Percentiles rank a stretch among this genome's conserved stretches.
These are phyloP conservation scores for Mobula hypostoma DNA, from an alignment of 2,113 vertebrate species.

Conservation along the genomic window DNA sequence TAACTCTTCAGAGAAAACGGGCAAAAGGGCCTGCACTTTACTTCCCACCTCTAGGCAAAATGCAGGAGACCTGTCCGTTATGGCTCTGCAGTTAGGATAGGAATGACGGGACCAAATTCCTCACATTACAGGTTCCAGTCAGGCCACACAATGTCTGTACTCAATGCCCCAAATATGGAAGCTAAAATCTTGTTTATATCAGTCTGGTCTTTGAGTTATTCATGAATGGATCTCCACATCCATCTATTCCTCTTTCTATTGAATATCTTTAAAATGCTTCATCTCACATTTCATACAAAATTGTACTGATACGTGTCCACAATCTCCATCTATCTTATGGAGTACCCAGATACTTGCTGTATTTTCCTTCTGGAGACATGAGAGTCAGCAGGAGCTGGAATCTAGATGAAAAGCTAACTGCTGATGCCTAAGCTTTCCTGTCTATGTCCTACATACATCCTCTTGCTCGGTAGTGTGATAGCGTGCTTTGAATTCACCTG, in stretches of 20 bases:
- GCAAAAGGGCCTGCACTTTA: background rate
- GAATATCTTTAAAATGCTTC: background rate
- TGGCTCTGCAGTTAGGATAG: background rate
- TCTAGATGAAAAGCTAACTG: no score
- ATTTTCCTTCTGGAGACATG: background rate
- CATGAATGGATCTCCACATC: background rate
- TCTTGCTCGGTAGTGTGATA: background rate
- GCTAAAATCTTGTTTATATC: background rate
- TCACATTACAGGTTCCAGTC: background rate
- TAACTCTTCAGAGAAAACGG: background rate
- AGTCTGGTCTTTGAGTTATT: background rate
- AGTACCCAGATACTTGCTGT: background rate
- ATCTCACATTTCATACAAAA: background rate
- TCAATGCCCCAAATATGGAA: background rate
- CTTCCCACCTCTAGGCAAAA: background rate
- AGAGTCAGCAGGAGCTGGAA: no score
- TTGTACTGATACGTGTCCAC: no score
- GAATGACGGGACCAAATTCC: background rate
- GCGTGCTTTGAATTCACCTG: background rate
- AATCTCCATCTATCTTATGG: background rate
- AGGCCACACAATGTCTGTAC: background rate
- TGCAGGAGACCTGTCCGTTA: background rate
- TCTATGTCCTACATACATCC: background rate
- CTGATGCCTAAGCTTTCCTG: no score
- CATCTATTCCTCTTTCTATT: background rate